These are phyloP conservation scores for Nephila pilipes DNA, from an alignment of 1,140 invertebrate species.

Conservation along the genomic window DNA sequence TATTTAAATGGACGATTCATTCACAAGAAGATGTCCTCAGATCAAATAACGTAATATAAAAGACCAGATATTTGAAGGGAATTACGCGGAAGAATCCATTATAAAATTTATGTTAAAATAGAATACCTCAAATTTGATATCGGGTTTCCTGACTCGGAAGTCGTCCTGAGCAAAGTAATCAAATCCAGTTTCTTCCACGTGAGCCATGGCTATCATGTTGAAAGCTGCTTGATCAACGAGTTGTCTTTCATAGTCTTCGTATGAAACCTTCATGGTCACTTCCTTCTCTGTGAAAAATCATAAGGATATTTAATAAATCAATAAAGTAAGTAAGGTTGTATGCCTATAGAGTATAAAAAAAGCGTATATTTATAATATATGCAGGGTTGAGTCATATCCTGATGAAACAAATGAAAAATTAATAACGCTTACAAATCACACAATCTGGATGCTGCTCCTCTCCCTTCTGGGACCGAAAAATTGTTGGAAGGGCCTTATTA, in stretches of 20 bases:
- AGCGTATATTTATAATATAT: too few relatives aligned
- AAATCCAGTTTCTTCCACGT: slow-evolving; percentile 90
- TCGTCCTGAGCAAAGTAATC: slow-evolving; percentile 95
- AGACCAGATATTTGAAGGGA: too few relatives aligned
- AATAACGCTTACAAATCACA: too few relatives aligned
- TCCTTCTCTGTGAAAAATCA: slow-evolving; percentile 83
- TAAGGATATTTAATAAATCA: background rate
- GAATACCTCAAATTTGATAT: slow-evolving; percentile 89
- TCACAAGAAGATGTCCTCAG: background rate
- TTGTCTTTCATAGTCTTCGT: slow-evolving; percentile 89
- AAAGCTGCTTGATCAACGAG: slow-evolving; percentile 91
- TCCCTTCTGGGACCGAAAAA: too few relatives aligned
- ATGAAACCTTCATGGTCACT: slow-evolving; percentile 87
- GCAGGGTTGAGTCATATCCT: too few relatives aligned
- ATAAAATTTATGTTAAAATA: too few relatives aligned
- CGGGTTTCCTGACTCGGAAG: slow-evolving; percentile 93
- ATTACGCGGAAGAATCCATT: too few relatives aligned
- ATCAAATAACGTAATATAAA: too few relatives aligned
- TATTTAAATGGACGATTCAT: background rate
- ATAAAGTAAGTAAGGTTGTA: background rate
- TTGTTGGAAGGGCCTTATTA: too few relatives aligned
- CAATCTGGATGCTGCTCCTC: too few relatives aligned
- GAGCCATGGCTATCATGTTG: slow-evolving; percentile 90
- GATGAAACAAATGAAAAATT: too few relatives aligned
- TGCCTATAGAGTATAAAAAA: too few relatives aligned